Evolutionary conservation across 2,113 vertebrate species (phyloP).

Genomic region (Halichoerus grypus): DNA sequence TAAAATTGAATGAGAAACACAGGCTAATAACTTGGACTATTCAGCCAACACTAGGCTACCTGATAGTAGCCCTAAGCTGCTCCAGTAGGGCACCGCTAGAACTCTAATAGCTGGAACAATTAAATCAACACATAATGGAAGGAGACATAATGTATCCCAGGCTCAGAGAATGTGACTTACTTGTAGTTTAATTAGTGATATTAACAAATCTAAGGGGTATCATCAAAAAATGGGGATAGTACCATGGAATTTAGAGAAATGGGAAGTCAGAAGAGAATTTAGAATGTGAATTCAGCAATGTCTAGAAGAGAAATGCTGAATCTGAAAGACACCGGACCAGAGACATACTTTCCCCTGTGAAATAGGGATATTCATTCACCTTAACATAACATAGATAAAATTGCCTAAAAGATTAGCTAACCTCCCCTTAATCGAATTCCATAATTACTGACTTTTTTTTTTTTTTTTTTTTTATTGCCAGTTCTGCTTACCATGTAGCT

Average conservation of each 20-base stretch:
- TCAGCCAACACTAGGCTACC: not conserved
- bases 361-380: not conserved
- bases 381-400: conserved; percentile 24
- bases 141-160: not conserved
- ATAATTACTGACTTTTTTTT: conserved; percentile 41
- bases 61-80: not conserved
- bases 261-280: conserved; percentile 25
- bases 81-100: not conserved
- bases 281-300: conserved; percentile 20
- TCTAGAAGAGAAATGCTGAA: conserved; percentile 3
- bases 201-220: conserved; percentile 44
- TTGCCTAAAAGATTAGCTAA: conserved; percentile 22
- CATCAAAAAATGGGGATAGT: not conserved
- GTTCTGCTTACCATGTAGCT: conserved; percentile 39
- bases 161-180: not conserved
- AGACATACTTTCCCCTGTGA: not conserved
- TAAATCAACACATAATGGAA: conserved; percentile 59
- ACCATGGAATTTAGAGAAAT: conserved; percentile 37
- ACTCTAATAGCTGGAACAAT: conserved; percentile 7
- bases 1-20: conserved; percentile 54
- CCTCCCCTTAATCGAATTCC: conserved; percentile 31
- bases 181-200: conserved; percentile 50
- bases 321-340: not conserved
- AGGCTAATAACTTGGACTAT: conserved; percentile 53
- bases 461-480: conserved; percentile 14